phyloP scores from a whole-genome alignment of 2,888 invertebrate genomes.

The Trachelus tabidus region DNA sequence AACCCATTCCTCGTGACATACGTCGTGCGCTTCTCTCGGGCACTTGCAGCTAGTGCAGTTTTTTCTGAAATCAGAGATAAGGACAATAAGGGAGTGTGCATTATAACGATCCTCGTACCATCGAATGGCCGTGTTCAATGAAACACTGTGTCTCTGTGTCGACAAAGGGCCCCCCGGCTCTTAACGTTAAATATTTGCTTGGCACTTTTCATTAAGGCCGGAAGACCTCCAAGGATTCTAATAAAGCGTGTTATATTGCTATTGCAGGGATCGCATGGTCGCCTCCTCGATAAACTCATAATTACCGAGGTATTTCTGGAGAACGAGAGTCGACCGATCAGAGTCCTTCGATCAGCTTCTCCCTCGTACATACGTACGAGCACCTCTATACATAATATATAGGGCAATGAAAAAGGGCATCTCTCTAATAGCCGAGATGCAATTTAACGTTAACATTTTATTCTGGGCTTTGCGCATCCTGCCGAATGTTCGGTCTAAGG shows the following conservation, averaged over 20 bases:
- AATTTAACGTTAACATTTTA: constrained; percentile 54
- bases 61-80: constrained; percentile 75
- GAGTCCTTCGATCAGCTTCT: too few relatives aligned
- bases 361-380: too few relatives aligned
- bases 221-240: constrained; percentile 26
- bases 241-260: constrained; percentile 53
- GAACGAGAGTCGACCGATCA: too few relatives aligned
- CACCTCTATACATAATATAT: too few relatives aligned
- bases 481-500: constrained; percentile 56
- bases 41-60: constrained; percentile 95
- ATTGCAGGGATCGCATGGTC: neutral
- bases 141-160: constrained; percentile 1
- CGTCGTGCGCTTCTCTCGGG: constrained; percentile 88
- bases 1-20: constrained; percentile 88
- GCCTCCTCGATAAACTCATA: too few relatives aligned
- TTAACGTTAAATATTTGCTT: constrained; percentile 54
- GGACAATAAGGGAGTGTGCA: neutral
- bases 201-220: constrained; percentile 48
- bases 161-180: neutral
- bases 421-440: constrained; percentile 51
- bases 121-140: constrained; percentile 12
- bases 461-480: constrained; percentile 57
- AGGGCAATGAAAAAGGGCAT: too few relatives aligned
- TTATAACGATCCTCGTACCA: neutral
- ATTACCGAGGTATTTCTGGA: too few relatives aligned